Conservation (phyloP, 2,113 vertebrate species). For the Dermatemys mawii region DNA sequence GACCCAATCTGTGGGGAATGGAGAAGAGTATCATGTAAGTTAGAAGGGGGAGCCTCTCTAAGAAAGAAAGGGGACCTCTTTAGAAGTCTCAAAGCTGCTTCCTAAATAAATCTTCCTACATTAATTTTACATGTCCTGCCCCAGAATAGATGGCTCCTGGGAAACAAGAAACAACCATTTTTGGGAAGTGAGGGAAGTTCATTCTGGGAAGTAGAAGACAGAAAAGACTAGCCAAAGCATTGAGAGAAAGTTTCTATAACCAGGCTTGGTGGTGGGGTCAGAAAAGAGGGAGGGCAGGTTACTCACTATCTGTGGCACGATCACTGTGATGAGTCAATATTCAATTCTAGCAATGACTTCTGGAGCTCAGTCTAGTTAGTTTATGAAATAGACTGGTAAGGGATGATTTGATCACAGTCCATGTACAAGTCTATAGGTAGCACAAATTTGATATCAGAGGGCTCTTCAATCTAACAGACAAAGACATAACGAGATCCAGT, state of each 20-base stretch:
- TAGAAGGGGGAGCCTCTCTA: neutral
- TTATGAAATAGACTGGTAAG: neutral
- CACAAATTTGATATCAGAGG: neutral
- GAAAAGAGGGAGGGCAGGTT: neutral
- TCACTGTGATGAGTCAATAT: neutral
- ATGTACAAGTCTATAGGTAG: neutral
- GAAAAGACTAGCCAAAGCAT: neutral
- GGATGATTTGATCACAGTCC: neutral
- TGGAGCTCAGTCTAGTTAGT: neutral
- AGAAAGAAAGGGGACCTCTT: neutral
- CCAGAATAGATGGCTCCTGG: accelerated
- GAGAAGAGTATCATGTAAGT: neutral
- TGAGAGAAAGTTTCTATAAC: neutral
- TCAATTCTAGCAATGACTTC: neutral
- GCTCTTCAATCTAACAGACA: neutral
- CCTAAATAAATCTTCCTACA: neutral
- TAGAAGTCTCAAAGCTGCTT: accelerated
- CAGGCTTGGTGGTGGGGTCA: neutral
- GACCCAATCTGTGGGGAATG: neutral
- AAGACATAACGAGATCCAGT: neutral
- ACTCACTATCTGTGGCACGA: neutral
- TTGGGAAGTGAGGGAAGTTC: neutral
- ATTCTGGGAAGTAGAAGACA: neutral
- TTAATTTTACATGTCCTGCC: neutral
- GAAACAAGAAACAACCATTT: neutral